Evolutionary conservation across 2,888 invertebrate species (phyloP), one percentile per base, ranked within the genome.

Genomic region (Perithous albicinctus): DNA sequence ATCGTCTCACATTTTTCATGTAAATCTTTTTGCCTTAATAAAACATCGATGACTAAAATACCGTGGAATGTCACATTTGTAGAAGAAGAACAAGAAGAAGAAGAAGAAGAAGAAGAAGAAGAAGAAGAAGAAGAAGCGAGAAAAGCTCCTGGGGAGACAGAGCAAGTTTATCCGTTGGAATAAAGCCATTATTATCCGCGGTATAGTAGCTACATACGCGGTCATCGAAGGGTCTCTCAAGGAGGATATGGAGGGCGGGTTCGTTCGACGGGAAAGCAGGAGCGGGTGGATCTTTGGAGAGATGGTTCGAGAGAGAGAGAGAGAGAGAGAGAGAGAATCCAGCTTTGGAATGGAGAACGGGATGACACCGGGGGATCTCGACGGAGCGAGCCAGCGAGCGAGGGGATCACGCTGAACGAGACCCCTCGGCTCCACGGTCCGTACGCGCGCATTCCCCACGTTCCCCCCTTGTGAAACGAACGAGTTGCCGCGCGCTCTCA

Each of bases 321-420:
- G 32, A 32, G 54, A 26, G 2, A 8, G 54, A 8, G 54, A 26
- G 23, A 15, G 3, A 20, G 54, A 10, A 20, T 20, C 29, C 54
- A 12, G 5, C n/a, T 26, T n/a, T 56, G 54, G 29, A 56, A 56
- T 56, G 54, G 54, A 56, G n/a, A 29, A 29, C n/a, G 29, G n/a
- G 29, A 56, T 56, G 54, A 56, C 29, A 56, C 29, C 54, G 29
- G 29, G 54, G 54, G 54, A 56, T 56, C n/a, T 38, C 12, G n/a
- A 54, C 26, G 26, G 12, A 12, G 7, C 59, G 59, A 10, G n/a
- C n/a, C n/a, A 18, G 18, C 43, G 18, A 32, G 10, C 59, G 18
- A 18, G 59, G 35, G 32, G 32, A 59, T 59, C 32, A 15, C 15
- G 59, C 3, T 15, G 32, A 32, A 18, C 35, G 59, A 59, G 59